Percentiles rank a stretch among this genome's conserved stretches.
Evolutionary conservation across 2,888 invertebrate genomes (phyloP).

Genomic region (Furcula furcula): DNA sequence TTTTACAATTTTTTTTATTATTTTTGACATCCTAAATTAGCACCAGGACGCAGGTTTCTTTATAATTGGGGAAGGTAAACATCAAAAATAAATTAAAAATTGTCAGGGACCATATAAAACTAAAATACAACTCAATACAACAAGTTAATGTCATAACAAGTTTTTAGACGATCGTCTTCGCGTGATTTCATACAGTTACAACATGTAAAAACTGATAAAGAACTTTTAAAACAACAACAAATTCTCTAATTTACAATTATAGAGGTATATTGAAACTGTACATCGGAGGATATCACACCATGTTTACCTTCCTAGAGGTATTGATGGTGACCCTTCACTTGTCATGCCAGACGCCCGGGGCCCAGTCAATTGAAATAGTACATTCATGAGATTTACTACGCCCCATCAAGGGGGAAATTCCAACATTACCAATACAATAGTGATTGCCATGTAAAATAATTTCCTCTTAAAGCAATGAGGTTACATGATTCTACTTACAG

Average conservation of each 20-base stretch:
- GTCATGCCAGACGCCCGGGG: not conserved
- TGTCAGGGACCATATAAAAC: constrained; percentile 31
- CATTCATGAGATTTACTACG: not conserved
- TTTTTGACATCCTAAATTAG: constrained; percentile 30
- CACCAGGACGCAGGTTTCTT: constrained; percentile 29
- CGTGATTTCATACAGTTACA: constrained; percentile 48
- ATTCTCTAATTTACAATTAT: constrained; percentile 48
- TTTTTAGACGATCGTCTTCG: constrained; percentile 36
- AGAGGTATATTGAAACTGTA: constrained; percentile 44
- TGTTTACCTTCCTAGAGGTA: constrained; percentile 21
- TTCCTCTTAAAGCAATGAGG: constrained; percentile 10
- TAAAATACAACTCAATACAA: constrained; percentile 45
- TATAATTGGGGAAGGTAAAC: constrained; percentile 18
- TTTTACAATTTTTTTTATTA: constrained; percentile 11
- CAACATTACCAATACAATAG: not conserved
- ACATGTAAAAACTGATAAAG: constrained; percentile 48
- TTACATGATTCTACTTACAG: constrained; percentile 2
- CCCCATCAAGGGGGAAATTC: not conserved
- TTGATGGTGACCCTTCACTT: constrained; percentile 2
- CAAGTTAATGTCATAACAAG: constrained; percentile 38
- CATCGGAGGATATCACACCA: constrained; percentile 16
- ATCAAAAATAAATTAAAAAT: constrained; percentile 24
- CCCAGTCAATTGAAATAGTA: not conserved
- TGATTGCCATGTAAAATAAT: constrained; percentile 1
- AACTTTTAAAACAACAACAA: constrained; percentile 56